These are phyloP conservation scores for Xestia xanthographa DNA, from an alignment of 2,888 invertebrate genomes.

Conservation along the genomic window DNA sequence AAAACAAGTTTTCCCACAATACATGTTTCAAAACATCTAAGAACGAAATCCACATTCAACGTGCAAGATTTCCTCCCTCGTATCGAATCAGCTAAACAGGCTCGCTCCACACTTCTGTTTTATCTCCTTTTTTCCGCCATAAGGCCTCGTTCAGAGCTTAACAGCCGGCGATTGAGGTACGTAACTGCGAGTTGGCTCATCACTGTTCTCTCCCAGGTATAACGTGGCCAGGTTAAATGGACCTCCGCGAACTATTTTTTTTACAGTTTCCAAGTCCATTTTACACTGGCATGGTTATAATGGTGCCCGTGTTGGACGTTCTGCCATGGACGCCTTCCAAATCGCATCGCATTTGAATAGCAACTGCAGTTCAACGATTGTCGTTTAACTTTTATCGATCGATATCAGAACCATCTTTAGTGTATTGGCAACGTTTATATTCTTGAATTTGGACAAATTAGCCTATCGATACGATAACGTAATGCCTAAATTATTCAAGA, in stretches of 20 bases:
- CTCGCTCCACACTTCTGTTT: slow-evolving; percentile 72
- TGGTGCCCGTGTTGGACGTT: slow-evolving; percentile 76
- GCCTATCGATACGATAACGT: slow-evolving; percentile 41
- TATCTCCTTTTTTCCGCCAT: slow-evolving; percentile 76
- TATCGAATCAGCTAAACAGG: slow-evolving; percentile 69
- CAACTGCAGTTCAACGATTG: slow-evolving; percentile 80
- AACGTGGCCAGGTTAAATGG: slow-evolving; percentile 76
- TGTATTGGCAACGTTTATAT: slow-evolving; percentile 37
- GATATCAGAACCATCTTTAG: slow-evolving; percentile 64
- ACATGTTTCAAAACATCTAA: not conserved
- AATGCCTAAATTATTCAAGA: slow-evolving; percentile 29
- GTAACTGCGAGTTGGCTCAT: slow-evolving; percentile 85
- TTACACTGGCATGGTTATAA: slow-evolving; percentile 75
- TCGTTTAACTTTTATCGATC: slow-evolving; percentile 80
- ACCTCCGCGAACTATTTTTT: slow-evolving; percentile 68
- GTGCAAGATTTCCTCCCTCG: slow-evolving; percentile 40
- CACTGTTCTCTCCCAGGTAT: slow-evolving; percentile 81
- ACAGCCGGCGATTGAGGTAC: slow-evolving; percentile 83
- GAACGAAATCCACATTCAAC: slow-evolving; percentile 30
- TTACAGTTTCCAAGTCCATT: slow-evolving; percentile 70
- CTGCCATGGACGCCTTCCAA: slow-evolving; percentile 84
- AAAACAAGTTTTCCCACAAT: not conserved
- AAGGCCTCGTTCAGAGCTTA: slow-evolving; percentile 82
- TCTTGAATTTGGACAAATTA: slow-evolving; percentile 31
- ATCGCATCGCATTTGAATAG: slow-evolving; percentile 87